These are phyloP conservation scores for Scalopus aquaticus DNA, from an alignment of 2,113 vertebrate species.

Conservation along the genomic window DNA sequence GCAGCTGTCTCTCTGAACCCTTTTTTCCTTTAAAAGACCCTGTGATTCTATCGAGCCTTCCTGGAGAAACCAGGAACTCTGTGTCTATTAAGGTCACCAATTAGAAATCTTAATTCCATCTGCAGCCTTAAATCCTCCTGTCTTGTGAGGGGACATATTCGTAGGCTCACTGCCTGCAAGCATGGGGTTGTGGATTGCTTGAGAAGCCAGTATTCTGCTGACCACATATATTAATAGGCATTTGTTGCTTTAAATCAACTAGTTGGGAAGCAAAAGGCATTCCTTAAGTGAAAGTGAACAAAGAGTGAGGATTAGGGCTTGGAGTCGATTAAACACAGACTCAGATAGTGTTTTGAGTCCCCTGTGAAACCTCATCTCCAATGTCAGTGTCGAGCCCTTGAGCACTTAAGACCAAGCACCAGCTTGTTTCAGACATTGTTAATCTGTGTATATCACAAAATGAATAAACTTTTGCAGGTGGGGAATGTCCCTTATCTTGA, in stretches of 20 bases:
- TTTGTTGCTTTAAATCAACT: neutral
- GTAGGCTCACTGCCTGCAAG: neutral
- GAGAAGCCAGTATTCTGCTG: neutral
- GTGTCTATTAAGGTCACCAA: neutral
- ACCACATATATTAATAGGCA: neutral
- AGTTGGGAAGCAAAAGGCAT: neutral
- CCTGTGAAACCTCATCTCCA: neutral
- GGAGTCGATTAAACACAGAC: neutral
- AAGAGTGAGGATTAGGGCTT: neutral
- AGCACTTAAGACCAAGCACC: too few species aligned
- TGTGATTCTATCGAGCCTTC: neutral
- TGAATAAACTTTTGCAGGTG: too few species aligned
- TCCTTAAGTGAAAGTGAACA: neutral
- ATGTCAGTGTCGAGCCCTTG: neutral
- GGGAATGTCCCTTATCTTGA: too few species aligned
- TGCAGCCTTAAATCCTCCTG: neutral
- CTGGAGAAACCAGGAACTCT: neutral
- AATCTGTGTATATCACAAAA: neutral
- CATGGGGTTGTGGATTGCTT: neutral
- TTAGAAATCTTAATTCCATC: neutral
- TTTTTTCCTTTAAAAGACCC: neutral
- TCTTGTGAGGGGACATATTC: neutral
- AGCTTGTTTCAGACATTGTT: neutral
- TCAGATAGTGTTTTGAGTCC: neutral
- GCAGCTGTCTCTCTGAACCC: neutral